Evolutionary conservation across 92 coral and sea anemone species (phyloP).

Genomic region (Anthopleura xanthogrammica): DNA sequence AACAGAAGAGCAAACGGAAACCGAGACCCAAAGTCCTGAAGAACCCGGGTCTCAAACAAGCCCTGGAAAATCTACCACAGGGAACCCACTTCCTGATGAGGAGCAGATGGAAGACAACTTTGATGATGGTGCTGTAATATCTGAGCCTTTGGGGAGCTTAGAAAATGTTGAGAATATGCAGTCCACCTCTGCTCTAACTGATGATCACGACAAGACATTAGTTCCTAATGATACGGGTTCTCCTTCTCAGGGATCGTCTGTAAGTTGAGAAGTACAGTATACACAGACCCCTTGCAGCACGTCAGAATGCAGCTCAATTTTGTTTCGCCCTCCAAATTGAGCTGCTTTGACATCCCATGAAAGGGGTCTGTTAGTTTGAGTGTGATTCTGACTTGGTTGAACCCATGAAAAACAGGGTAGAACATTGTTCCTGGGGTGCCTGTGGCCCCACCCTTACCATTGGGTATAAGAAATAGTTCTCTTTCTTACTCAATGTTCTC

Average conservation of each 20-base stretch:
- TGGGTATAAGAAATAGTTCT: too few species aligned
- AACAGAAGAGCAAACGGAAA: neutral
- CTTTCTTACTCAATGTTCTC: too few species aligned
- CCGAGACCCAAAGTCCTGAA: neutral
- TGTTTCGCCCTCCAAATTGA: too few species aligned
- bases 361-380: neutral
- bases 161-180: neutral
- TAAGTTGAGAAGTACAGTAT: neutral
- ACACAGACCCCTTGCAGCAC: too few species aligned
- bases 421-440: too few species aligned
- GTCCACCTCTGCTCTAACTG: neutral
- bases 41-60: neutral
- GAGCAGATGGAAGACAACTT: neutral
- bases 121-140: neutral
- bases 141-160: neutral
- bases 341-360: too few species aligned
- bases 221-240: neutral
- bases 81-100: neutral
- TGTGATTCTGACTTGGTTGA: too few species aligned
- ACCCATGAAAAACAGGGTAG: neutral
- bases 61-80: neutral
- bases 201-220: neutral
- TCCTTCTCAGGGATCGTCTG: neutral
- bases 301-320: too few species aligned
- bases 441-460: too few species aligned